phyloP scores from a whole-genome alignment of 2,797 vertebrate species.

The Adrianichthys oophorus region DNA sequence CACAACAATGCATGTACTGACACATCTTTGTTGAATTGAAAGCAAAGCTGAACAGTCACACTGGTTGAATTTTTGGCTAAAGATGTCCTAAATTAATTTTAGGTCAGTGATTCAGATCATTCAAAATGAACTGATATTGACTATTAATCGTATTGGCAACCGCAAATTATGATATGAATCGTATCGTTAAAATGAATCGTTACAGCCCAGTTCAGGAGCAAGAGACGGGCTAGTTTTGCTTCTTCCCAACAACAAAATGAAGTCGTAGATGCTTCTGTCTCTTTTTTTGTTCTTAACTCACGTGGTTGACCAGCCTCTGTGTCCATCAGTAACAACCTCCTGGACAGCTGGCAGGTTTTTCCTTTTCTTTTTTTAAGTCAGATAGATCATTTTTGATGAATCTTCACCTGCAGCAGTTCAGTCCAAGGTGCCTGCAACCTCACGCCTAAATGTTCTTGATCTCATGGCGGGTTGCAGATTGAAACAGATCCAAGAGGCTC shows the following conservation, averaged over 20 bases:
- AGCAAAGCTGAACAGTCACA: conserved; percentile 10
- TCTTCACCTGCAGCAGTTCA: conserved; percentile 30
- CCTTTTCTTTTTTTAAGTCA: no score
- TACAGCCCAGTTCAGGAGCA: no score
- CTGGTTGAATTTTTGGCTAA: no score
- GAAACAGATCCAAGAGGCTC: conserved; percentile 42
- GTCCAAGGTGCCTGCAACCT: conserved; percentile 46
- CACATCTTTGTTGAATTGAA: conserved; percentile 66
- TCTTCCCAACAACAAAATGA: conserved; percentile 1
- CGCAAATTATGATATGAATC: no score
- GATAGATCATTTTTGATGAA: conserved; percentile 38
- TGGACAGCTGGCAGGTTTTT: conserved; percentile 25
- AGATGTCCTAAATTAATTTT: no score
- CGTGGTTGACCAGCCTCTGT: conserved; percentile 19
- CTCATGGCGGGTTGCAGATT: conserved; percentile 50
- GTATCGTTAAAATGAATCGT: no score
- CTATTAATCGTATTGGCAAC: no score
- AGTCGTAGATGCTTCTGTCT: background rate
- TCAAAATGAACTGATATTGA: no score
- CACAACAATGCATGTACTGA: conserved; percentile 70
- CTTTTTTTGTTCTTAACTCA: conserved; percentile 2
- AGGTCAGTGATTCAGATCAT: no score
- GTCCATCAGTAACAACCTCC: conserved; percentile 61
- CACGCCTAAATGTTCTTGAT: conserved; percentile 38
- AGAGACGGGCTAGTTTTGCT: no score